Evolutionary conservation across 92 coral and sea anemone species (phyloP).

Genomic region (Parazoanthus atlanticus): DNA sequence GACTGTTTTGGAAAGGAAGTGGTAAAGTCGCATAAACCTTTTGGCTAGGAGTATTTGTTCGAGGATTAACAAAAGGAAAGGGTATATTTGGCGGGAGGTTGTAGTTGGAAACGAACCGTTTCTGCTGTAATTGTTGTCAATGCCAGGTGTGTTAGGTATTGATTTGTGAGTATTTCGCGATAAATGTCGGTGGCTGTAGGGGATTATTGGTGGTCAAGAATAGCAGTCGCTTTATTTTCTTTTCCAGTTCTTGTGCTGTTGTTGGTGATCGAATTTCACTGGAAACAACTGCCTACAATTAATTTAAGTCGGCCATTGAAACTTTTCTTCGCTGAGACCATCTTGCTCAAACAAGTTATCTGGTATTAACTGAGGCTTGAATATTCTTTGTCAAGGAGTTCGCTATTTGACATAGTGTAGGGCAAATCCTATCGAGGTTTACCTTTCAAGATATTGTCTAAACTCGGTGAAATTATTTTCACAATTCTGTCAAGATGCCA

Average conservation of each 20-base stretch:
- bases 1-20: conserved; percentile 36
- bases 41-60: conserved; percentile 47
- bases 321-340: neutral
- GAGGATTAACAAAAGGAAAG: conserved; percentile 56
- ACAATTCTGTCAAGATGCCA: conserved; percentile 1
- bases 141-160: conserved; percentile 29
- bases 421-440: neutral
- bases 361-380: neutral
- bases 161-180: conserved; percentile 18
- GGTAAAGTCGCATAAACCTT: conserved; percentile 27
- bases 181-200: neutral
- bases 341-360: conserved; percentile 8
- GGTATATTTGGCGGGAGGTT: neutral
- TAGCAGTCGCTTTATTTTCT: neutral
- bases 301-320: conserved; percentile 11
- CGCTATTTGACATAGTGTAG: neutral
- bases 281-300: neutral
- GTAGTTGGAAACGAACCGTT: conserved; percentile 1
- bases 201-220: neutral
- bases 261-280: conserved; percentile 10
- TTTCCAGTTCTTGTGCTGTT: neutral
- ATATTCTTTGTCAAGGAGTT: conserved; percentile 22
- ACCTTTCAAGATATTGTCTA: conserved; percentile 7
- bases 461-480: conserved; percentile 11
- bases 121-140: conserved; percentile 17